Evolutionary conservation across 1,140 invertebrate genomes (phyloP).

Genomic region (Zaprionus vittiger): DNA sequence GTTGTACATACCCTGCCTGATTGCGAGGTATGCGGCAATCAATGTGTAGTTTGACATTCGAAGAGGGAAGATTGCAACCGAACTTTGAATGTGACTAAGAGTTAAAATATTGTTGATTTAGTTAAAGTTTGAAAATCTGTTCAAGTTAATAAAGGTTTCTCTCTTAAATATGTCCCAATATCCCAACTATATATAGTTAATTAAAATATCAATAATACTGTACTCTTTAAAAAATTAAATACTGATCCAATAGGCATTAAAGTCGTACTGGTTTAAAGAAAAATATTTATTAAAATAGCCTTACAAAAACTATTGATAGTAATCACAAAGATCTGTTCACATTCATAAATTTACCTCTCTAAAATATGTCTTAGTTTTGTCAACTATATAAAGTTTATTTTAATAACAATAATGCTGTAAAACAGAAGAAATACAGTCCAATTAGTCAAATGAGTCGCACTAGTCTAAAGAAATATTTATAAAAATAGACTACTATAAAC

Average conservation of each 20-base stretch:
- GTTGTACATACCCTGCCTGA: conserved; percentile 11
- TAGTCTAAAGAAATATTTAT: neutral
- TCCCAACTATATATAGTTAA: too few relatives aligned
- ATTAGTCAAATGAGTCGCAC: neutral
- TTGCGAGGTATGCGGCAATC: neutral
- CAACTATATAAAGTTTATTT: too few relatives aligned
- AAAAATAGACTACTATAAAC: neutral
- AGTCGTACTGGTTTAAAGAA: neutral
- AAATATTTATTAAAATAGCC: neutral
- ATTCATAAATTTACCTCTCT: too few relatives aligned
- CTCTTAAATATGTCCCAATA: too few relatives aligned
- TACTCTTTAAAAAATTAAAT: too few relatives aligned
- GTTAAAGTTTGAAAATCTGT: neutral
- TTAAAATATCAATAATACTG: too few relatives aligned
- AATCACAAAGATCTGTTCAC: neutral
- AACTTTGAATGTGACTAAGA: neutral
- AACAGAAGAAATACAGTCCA: too few relatives aligned
- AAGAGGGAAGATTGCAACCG: neutral
- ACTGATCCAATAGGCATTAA: too few relatives aligned
- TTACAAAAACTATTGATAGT: neutral
- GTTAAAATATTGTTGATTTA: neutral
- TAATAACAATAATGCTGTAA: too few relatives aligned
- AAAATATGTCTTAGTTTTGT: too few relatives aligned
- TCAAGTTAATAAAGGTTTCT: neutral
- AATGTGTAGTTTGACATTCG: neutral